Percentiles rank a stretch among this genome's conserved stretches.
phyloP scores from a whole-genome alignment of 2,113 vertebrate species.

The Leptobrachium leishanense region DNA sequence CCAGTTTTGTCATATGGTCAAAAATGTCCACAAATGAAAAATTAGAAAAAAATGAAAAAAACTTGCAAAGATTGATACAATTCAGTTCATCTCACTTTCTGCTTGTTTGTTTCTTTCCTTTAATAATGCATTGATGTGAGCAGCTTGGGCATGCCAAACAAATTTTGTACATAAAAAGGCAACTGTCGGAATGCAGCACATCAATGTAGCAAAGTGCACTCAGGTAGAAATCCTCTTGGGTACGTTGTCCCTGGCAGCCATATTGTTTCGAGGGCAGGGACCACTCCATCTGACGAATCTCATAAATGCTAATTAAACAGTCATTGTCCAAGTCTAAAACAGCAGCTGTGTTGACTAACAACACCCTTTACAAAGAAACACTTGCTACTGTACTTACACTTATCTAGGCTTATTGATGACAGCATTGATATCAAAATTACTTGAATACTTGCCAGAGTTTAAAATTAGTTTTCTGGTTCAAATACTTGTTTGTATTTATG shows the following conservation, averaged over 20 bases:
- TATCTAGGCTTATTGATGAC: no score
- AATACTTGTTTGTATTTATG: no score
- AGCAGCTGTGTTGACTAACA: conserved; percentile 58
- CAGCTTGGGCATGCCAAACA: conserved; percentile 76
- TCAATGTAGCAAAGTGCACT: conserved; percentile 70
- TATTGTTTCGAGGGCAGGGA: conserved; percentile 53
- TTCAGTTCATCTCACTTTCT: conserved; percentile 52
- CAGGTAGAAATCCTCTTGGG: conserved; percentile 67
- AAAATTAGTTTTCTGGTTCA: no score
- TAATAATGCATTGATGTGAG: conserved; percentile 72
- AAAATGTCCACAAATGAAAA: neutral
- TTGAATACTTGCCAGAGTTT: no score
- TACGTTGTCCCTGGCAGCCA: conserved; percentile 54
- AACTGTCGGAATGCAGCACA: conserved; percentile 77
- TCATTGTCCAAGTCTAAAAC: conserved; percentile 66
- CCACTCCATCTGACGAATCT: conserved; percentile 46
- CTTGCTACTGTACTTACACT: no score
- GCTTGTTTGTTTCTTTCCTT: conserved; percentile 59
- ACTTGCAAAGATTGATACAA: conserved; percentile 12
- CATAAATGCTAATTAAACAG: conserved; percentile 69
- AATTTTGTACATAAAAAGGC: conserved; percentile 79
- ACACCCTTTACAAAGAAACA: conserved; percentile 52
- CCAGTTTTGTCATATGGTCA: conserved; percentile 1
- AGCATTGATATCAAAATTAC: no score
- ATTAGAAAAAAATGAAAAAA: neutral